Conservation (phyloP, 2,797 vertebrate genomes). For the Scolopax rusticola region DNA sequence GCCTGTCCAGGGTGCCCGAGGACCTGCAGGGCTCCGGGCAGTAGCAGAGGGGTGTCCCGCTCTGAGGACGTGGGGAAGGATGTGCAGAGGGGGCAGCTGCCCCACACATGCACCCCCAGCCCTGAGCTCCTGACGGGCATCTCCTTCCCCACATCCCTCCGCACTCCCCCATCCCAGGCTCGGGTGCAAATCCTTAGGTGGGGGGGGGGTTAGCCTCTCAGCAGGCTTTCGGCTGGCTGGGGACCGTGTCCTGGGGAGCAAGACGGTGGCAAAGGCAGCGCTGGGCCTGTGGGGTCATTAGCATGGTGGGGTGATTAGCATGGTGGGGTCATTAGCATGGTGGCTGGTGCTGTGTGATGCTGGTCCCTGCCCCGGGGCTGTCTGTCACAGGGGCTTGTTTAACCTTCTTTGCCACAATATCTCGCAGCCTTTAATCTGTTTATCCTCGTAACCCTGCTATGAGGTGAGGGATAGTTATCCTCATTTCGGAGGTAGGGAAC, state of each 20-base stretch:
- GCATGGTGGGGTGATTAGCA: conserved; percentile 19
- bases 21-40: not conserved
- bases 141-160: not conserved
- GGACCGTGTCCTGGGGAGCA: not conserved
- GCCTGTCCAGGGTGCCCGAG: not conserved
- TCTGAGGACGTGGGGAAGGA: not conserved
- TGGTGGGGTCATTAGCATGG: not conserved
- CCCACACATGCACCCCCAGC: rapidly evolving
- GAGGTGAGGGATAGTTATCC: conserved; percentile 61
- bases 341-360: not conserved
- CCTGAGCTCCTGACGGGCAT: not conserved
- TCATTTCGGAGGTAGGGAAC: conserved; percentile 62
- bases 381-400: conserved; percentile 18
- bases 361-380: not conserved
- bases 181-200: not conserved
- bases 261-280: not conserved
- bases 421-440: conserved; percentile 66
- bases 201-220: not conserved
- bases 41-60: not conserved
- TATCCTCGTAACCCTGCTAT: conserved; percentile 46
- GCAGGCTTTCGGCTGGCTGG: not conserved
- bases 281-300: conserved; percentile 14
- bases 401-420: conserved; percentile 58
- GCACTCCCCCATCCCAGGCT: not conserved
- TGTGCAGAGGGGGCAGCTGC: not conserved